These are phyloP conservation scores for Lepus europaeus DNA, from an alignment of 2,113 vertebrate genomes.

Conservation along the genomic window DNA sequence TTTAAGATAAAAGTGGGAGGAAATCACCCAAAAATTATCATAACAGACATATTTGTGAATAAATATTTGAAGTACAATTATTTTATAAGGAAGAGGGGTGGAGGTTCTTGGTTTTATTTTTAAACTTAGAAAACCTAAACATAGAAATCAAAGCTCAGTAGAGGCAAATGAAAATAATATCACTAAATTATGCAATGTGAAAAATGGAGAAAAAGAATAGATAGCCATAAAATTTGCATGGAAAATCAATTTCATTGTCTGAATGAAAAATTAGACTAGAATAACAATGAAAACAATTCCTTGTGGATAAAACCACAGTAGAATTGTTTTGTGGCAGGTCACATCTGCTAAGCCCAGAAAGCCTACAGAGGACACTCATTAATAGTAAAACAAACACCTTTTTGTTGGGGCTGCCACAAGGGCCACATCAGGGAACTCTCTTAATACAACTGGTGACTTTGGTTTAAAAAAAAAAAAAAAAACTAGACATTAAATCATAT, in stretches of 20 bases:
- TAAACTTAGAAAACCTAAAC: not conserved
- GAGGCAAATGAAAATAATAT: conserved; percentile 75
- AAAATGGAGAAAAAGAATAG: conserved; percentile 64
- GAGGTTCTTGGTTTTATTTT: not conserved
- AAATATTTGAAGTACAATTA: not conserved
- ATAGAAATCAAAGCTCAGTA: conserved; percentile 47
- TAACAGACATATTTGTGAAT: not conserved
- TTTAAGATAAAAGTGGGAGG: conserved; percentile 47
- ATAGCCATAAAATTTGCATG: conserved; percentile 76
- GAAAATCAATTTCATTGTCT: conserved; percentile 79
- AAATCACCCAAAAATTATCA: conserved; percentile 17
- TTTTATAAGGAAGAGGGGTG: conserved; percentile 3
- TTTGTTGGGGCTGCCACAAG: not conserved
- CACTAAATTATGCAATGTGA: conserved; percentile 73
- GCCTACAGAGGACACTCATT: not conserved
- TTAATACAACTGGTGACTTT: not conserved
- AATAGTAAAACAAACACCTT: not conserved
- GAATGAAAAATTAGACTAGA: conserved; percentile 76
- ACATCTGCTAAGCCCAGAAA: conserved; percentile 61
- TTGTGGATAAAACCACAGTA: conserved; percentile 49
- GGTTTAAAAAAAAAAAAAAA: not conserved
- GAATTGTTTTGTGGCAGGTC: conserved; percentile 41
- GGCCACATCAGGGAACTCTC: not conserved
- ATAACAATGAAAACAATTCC: conserved; percentile 74
- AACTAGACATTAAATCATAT: not conserved